Evolutionary conservation across 2,113 vertebrate genomes (phyloP).

Genomic region (Pollimyrus isidori): DNA sequence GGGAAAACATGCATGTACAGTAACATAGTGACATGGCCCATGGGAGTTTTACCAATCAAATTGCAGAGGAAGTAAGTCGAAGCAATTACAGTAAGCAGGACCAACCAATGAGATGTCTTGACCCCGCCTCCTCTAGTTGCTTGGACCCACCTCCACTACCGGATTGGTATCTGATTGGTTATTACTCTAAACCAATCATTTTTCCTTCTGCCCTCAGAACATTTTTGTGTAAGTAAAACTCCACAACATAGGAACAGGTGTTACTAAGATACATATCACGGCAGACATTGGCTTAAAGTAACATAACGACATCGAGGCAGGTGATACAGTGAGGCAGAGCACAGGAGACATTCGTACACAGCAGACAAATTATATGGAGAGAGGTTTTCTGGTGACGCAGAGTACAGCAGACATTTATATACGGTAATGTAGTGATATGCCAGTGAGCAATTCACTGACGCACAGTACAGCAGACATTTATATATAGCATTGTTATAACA

Average conservation of each 20-base stretch:
- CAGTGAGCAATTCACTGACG: neutral
- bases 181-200: too few species aligned
- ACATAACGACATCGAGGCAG: neutral
- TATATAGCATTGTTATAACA: neutral
- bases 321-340: neutral
- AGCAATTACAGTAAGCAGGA: too few species aligned
- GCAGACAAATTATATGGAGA: neutral
- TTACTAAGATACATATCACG: neutral
- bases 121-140: too few species aligned
- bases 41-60: too few species aligned
- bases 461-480: neutral
- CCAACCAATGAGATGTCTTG: too few species aligned
- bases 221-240: too few species aligned
- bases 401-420: neutral
- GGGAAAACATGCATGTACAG: neutral
- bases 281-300: neutral
- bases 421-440: neutral
- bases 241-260: neutral
- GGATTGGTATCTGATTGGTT: too few species aligned
- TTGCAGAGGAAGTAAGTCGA: too few species aligned
- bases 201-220: too few species aligned
- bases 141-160: too few species aligned
- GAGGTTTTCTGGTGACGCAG: neutral
- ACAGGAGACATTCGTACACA: neutral
- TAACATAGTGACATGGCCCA: neutral